Percentiles rank a stretch among this genome's conserved stretches.
Conservation (phyloP, 2,797 vertebrate species). For the Gephyroberyx darwinii region DNA sequence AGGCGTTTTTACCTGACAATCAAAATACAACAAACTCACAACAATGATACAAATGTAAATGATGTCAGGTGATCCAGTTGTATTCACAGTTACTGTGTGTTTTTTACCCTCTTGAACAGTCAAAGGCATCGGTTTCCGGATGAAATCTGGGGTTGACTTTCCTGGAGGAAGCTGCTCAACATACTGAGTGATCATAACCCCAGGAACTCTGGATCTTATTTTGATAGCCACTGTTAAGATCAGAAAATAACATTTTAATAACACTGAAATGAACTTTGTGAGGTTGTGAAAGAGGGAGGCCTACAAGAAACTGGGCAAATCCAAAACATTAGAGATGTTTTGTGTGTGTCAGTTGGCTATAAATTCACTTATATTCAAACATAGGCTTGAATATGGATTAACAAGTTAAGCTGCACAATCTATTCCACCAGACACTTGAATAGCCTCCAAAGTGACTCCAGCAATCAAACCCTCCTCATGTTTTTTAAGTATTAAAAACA, state of each 20-base stretch:
- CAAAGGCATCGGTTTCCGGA: slow-evolving; percentile 82
- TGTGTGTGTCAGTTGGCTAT: slow-evolving; percentile 12
- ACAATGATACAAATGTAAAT: background rate
- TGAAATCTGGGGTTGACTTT: slow-evolving; percentile 86
- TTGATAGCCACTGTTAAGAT: slow-evolving; percentile 75
- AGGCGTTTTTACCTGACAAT: slow-evolving; percentile 84
- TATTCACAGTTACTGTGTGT: background rate
- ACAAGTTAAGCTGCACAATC: background rate
- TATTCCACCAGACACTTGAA: background rate
- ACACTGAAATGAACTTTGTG: background rate
- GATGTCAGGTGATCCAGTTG: background rate
- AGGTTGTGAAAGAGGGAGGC: background rate
- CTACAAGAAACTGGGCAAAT: background rate
- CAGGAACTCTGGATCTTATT: slow-evolving; percentile 84
- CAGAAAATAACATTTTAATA: slow-evolving; percentile 15
- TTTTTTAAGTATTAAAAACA: background rate
- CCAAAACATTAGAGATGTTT: slow-evolving; percentile 17
- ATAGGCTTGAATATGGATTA: background rate
- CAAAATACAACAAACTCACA: background rate
- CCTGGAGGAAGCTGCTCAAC: slow-evolving; percentile 84
- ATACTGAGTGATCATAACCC: slow-evolving; percentile 85
- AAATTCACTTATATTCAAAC: background rate
- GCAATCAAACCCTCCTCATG: background rate
- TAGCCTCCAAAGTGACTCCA: background rate
- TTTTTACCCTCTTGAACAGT: slow-evolving; percentile 84